These are phyloP conservation scores for Callimorpha dominula DNA, from an alignment of 2,888 invertebrate species.

Conservation along the genomic window DNA sequence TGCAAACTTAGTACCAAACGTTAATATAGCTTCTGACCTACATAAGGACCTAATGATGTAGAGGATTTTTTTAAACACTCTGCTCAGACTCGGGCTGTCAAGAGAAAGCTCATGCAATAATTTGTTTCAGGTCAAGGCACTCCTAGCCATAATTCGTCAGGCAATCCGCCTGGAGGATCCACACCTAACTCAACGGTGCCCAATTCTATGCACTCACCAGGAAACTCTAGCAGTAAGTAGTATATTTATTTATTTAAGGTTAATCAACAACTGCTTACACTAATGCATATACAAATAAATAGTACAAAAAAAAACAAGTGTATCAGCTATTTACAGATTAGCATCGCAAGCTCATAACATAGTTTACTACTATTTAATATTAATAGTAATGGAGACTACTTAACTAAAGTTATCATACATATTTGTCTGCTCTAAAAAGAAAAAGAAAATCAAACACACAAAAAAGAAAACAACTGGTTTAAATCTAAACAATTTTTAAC, in stretches of 20 bases:
- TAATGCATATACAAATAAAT: no score
- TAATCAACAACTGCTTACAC: not conserved
- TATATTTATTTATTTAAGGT: not conserved
- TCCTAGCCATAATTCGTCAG: constrained; percentile 77
- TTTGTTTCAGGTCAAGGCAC: constrained; percentile 72
- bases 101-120: not conserved
- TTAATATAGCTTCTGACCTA: not conserved
- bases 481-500: no score
- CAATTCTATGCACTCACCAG: constrained; percentile 82
- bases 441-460: no score
- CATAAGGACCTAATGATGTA: not conserved
- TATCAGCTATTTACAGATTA: no score
- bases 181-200: constrained; percentile 76
- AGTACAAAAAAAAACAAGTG: no score
- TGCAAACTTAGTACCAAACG: no score
- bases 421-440: no score
- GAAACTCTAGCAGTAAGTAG: constrained; percentile 73
- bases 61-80: not conserved
- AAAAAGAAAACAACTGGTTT: no score
- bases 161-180: constrained; percentile 78
- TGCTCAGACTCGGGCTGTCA: not conserved
- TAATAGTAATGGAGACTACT: no score
- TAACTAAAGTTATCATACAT: no score
- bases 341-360: no score
- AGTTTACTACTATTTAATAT: no score